phyloP scores from a whole-genome alignment of 64 coral and sea anemone species.

The Orbicella faveolata region DNA sequence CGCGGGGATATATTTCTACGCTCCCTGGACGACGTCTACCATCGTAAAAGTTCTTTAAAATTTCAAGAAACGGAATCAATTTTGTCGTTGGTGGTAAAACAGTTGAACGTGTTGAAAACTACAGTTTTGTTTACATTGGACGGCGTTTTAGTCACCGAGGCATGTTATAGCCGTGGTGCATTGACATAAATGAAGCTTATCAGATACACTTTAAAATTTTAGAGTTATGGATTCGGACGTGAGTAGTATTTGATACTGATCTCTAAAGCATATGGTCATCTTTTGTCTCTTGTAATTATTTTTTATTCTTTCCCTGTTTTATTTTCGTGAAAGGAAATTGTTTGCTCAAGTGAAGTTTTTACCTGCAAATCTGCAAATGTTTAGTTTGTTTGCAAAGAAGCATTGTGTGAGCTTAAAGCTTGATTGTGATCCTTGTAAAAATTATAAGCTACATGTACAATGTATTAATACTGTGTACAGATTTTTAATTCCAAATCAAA shows the following conservation, averaged over 20 bases:
- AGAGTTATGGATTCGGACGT: not conserved
- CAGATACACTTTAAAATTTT: not conserved
- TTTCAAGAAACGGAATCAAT: not conserved
- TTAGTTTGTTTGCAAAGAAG: not conserved
- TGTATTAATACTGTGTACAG: not conserved
- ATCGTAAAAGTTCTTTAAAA: not conserved
- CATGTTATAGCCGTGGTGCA: not conserved
- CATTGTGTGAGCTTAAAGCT: not conserved
- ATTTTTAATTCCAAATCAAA: not conserved
- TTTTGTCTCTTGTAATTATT: not conserved
- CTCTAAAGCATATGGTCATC: not conserved
- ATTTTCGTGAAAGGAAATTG: not conserved
- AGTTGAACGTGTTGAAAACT: not conserved
- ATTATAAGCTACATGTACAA: not conserved
- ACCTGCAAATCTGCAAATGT: not conserved
- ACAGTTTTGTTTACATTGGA: slow-evolving; percentile 27
- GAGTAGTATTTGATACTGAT: not conserved
- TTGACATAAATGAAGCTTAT: not conserved
- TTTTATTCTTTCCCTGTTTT: not conserved
- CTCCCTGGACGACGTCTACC: not conserved
- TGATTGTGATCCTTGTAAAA: not conserved
- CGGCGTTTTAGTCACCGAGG: slow-evolving; percentile 50
- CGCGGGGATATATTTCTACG: not conserved
- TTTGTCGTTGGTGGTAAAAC: not conserved
- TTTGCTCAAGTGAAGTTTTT: not conserved